Evolutionary conservation across 2,113 vertebrate species (phyloP).

Genomic region (Cynoglossus semilaevis): DNA sequence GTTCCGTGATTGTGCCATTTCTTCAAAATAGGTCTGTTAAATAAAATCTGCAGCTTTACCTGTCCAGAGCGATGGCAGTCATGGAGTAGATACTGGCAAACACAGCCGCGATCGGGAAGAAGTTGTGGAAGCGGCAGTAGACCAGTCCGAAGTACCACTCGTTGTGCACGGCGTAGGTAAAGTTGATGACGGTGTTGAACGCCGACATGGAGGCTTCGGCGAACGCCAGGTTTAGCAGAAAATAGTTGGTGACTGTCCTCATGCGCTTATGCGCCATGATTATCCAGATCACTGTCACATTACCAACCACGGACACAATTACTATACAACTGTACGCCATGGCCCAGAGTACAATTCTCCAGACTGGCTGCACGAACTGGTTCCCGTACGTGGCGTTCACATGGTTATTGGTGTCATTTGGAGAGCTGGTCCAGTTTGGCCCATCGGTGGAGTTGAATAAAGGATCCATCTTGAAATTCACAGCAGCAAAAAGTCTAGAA

Average conservation of each 20-base stretch:
- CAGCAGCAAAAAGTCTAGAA: neutral
- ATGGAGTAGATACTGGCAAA: slow-evolving; percentile 98
- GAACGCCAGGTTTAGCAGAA: slow-evolving; percentile 93
- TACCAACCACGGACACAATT: slow-evolving; percentile 89
- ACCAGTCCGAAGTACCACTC: slow-evolving; percentile 92
- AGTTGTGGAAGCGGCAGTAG: slow-evolving; percentile 99
- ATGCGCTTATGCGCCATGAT: slow-evolving; percentile 94
- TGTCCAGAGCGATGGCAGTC: slow-evolving; percentile 93
- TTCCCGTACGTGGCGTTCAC: slow-evolving; percentile 67
- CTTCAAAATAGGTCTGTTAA: too few relatives aligned
- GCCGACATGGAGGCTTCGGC: slow-evolving; percentile 95
- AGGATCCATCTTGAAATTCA: slow-evolving; percentile 63
- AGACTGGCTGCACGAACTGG: slow-evolving; percentile 88
- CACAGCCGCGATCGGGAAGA: slow-evolving; percentile 94
- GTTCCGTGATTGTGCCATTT: too few relatives aligned
- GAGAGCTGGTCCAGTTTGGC: slow-evolving; percentile 59
- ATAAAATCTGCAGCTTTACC: slow-evolving; percentile 69
- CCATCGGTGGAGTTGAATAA: slow-evolving; percentile 63
- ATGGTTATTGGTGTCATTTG: slow-evolving; percentile 51
- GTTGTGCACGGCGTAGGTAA: slow-evolving; percentile 90
- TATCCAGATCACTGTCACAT: slow-evolving; percentile 95
- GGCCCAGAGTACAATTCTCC: slow-evolving; percentile 94
- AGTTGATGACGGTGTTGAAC: slow-evolving; percentile 96
- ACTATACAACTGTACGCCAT: slow-evolving; percentile 87
- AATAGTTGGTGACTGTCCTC: slow-evolving; percentile 98